phyloP scores from a whole-genome alignment of 2,113 vertebrate species.

The Vimba vimba region DNA sequence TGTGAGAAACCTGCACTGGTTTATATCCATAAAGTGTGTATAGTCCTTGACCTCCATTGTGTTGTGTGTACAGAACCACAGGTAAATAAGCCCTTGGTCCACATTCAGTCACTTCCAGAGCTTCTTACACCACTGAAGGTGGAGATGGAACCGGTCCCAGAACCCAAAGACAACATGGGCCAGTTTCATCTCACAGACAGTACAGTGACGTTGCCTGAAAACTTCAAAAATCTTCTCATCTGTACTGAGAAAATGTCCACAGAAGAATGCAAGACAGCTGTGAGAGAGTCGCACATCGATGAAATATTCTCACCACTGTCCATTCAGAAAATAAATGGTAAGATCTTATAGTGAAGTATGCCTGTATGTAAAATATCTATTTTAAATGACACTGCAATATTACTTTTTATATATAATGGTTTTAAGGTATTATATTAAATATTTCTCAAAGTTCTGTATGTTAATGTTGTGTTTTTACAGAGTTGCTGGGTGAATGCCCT shows the following conservation, averaged over 20 bases:
- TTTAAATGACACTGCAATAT: background rate
- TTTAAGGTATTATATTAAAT: background rate
- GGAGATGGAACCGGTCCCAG: slow-evolving; percentile 10
- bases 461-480: slow-evolving; percentile 45
- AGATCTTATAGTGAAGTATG: slow-evolving; percentile 39
- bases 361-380: background rate
- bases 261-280: slow-evolving; percentile 8
- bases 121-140: slow-evolving; percentile 46
- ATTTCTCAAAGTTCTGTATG: background rate
- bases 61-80: slow-evolving; percentile 65
- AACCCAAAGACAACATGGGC: slow-evolving; percentile 10
- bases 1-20: background rate
- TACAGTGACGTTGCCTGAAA: background rate
- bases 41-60: background rate
- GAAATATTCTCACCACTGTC: slow-evolving; percentile 67
- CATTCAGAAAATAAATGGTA: slow-evolving; percentile 59
- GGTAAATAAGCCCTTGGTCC: slow-evolving; percentile 26
- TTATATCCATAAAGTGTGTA: background rate
- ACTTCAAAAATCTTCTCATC: slow-evolving; percentile 39
- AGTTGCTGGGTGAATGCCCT: slow-evolving; percentile 44
- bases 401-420: background rate
- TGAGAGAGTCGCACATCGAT: background rate
- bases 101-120: slow-evolving; percentile 62
- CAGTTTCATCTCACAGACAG: background rate
- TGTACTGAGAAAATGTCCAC: slow-evolving; percentile 59